Conservation (phyloP, 2,113 vertebrate species). For the Osmerus mordax region DNA sequence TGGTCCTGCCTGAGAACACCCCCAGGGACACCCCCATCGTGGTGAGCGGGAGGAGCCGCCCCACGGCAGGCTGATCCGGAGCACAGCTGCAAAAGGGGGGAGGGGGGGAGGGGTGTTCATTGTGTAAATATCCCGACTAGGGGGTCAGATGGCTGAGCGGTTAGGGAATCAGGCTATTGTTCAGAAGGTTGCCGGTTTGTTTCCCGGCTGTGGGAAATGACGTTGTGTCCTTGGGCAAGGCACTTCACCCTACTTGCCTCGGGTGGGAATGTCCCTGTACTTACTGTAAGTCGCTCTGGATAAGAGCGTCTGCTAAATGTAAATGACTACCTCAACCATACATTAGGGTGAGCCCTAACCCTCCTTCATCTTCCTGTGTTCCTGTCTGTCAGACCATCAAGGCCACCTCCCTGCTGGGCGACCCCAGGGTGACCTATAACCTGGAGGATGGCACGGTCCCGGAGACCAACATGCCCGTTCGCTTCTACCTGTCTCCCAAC, state of each 20-base stretch:
- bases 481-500: constrained; percentile 87
- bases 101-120: not conserved
- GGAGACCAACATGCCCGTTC: constrained; percentile 85
- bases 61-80: not conserved
- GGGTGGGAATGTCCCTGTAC: no score
- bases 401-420: constrained; percentile 82
- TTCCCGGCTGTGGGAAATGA: no score
- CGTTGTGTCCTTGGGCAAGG: no score
- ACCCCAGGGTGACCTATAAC: constrained; percentile 84
- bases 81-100: not conserved
- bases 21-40: constrained; percentile 73
- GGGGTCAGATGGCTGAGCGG: no score
- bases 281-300: no score
- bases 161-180: no score
- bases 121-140: no score
- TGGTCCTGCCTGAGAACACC: constrained; percentile 79
- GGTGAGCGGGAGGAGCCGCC: constrained; percentile 43
- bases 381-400: constrained; percentile 74
- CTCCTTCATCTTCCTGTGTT: not conserved
- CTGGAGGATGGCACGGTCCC: constrained; percentile 86
- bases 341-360: not conserved
- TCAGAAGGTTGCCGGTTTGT: no score
- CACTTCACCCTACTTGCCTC: no score
- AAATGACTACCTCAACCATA: no score
- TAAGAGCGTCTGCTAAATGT: no score